phyloP scores from a whole-genome alignment of 1,140 invertebrate genomes.

The Musca vetustissima region DNA sequence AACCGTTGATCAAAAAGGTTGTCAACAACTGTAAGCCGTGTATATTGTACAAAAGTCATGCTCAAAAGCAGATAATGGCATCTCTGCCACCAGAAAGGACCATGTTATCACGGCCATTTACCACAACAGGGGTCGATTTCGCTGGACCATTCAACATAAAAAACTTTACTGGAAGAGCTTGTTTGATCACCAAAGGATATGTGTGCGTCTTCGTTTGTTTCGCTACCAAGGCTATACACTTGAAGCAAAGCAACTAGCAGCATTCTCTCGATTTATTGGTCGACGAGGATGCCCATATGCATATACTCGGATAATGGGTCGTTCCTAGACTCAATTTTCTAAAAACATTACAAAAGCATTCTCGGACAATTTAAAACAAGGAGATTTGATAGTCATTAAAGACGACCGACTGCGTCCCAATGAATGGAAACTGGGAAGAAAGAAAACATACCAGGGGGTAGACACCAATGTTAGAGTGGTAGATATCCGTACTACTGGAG shows the following conservation, averaged over 20 bases:
- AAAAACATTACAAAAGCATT: no score
- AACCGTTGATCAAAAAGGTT: conserved; percentile 5
- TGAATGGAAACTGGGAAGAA: no score
- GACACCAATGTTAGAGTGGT: no score
- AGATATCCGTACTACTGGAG: no score
- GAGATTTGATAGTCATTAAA: no score
- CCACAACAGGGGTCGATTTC: background rate
- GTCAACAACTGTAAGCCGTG: background rate
- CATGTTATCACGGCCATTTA: background rate
- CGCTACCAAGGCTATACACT: conserved; percentile 33
- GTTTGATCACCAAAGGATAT: conserved; percentile 37
- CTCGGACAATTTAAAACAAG: no score
- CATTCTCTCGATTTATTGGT: background rate
- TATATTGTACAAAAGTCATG: background rate
- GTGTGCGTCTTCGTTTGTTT: conserved; percentile 40
- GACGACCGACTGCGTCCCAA: no score
- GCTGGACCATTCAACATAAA: conserved; percentile 30
- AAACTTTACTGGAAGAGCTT: conserved; percentile 29
- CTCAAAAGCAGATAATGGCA: background rate
- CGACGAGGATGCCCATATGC: background rate
- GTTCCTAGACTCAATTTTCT: background rate
- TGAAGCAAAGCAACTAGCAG: background rate
- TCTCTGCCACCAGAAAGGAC: background rate
- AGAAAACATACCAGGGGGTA: no score
- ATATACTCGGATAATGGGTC: background rate